Evolutionary conservation across 1,140 invertebrate species (phyloP).

Genomic region (Brachionus angularis): DNA sequence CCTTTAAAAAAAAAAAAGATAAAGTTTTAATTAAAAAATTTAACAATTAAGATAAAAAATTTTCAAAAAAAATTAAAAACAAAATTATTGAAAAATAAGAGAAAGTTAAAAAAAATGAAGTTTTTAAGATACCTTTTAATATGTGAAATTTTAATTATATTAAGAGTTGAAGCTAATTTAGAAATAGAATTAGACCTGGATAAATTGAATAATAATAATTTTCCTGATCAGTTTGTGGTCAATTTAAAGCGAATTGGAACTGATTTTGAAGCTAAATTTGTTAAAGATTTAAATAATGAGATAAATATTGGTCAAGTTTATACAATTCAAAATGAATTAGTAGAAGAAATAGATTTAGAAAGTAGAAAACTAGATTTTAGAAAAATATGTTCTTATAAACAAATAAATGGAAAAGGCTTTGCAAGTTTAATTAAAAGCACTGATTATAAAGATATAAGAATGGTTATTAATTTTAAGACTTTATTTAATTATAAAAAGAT

Average conservation of each 20-base stretch:
- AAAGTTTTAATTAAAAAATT: too few relatives aligned
- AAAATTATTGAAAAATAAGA: too few relatives aligned
- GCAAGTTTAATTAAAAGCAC: conserved; percentile 11
- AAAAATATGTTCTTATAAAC: not conserved
- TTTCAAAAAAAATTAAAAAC: too few relatives aligned
- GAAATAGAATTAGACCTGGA: too few relatives aligned
- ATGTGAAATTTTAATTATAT: too few relatives aligned
- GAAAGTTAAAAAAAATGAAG: too few relatives aligned
- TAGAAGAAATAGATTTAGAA: not conserved
- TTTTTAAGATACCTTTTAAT: too few relatives aligned
- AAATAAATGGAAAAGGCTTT: not conserved
- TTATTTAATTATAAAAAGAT: not conserved
- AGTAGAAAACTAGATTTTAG: not conserved
- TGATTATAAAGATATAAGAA: not conserved
- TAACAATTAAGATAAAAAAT: too few relatives aligned
- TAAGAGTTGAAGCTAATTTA: too few relatives aligned
- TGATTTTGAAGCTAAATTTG: not conserved
- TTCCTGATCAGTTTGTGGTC: not conserved
- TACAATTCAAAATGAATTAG: not conserved
- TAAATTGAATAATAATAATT: too few relatives aligned
- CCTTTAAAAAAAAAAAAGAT: not conserved
- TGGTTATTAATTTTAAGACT: not conserved
- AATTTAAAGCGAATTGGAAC: not conserved
- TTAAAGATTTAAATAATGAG: not conserved
- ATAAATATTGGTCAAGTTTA: not conserved